These are phyloP conservation scores for Cotesia vestalis DNA, from an alignment of 1,140 invertebrate species.

Conservation along the genomic window DNA sequence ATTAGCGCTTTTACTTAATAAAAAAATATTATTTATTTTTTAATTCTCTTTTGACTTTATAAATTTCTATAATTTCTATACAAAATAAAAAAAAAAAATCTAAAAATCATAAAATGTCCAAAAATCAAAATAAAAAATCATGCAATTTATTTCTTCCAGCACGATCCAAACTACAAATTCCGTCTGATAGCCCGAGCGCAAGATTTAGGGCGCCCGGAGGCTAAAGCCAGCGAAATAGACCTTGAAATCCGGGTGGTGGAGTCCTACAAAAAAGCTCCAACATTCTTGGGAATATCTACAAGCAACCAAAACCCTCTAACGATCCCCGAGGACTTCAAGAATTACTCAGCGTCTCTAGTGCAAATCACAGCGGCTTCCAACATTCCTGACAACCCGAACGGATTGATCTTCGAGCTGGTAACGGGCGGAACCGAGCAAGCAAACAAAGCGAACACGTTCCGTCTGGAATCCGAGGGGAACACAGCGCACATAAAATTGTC, in stretches of 20 bases:
- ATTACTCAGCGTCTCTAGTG: slow-evolving; percentile 75
- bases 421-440: slow-evolving; percentile 83
- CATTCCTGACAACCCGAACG: slow-evolving; percentile 71
- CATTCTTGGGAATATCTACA: slow-evolving; percentile 67
- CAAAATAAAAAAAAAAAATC: too few relatives aligned
- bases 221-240: slow-evolving; percentile 73
- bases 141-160: slow-evolving; percentile 64
- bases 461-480: slow-evolving; percentile 73
- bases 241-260: slow-evolving; percentile 86
- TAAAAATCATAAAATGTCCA: too few relatives aligned
- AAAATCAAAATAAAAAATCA: not conserved
- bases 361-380: slow-evolving; percentile 79
- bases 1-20: too few relatives aligned
- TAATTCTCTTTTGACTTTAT: too few relatives aligned
- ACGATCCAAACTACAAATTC: slow-evolving; percentile 74
- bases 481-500: slow-evolving; percentile 78
- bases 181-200: slow-evolving; percentile 77
- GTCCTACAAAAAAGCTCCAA: slow-evolving; percentile 86
- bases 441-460: slow-evolving; percentile 81
- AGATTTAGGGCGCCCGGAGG: slow-evolving; percentile 74
- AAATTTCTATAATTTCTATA: too few relatives aligned
- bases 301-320: slow-evolving; percentile 68
- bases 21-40: too few relatives aligned
- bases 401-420: slow-evolving; percentile 81
- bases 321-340: slow-evolving; percentile 77